Base-by-base conservation (phyloP, 2,113 vertebrate species). In the Xyliphius kryptos region DNA sequence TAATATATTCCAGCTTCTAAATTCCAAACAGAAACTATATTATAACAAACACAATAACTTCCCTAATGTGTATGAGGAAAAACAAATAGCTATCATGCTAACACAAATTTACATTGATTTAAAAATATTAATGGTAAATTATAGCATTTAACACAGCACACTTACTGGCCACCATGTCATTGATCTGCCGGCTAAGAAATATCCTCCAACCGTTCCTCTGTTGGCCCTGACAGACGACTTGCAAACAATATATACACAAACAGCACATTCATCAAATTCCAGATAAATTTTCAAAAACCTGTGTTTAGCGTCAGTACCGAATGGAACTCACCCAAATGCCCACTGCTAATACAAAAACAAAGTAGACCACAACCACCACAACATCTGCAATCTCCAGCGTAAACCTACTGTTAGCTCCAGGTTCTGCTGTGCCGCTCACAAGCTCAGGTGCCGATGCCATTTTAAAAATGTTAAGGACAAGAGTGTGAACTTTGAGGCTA, bases 91-190 rank as follows among this genome's bases (percentile, higher is more conserved):
- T n/a, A n/a, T n/a, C n/a, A n/a, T n/a, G n/a, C n/a, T n/a, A n/a
- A n/a, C n/a, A n/a, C n/a, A n/a, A n/a, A n/a, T n/a, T n/a, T n/a
- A n/a, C n/a, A n/a, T n/a, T n/a, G n/a, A n/a, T n/a, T n/a, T n/a
- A n/a, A n/a, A n/a, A n/a, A n/a, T n/a, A n/a, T n/a, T n/a, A n/a
- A n/a, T n/a, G n/a, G n/a, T n/a, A n/a, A n/a, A n/a, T n/a, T n/a
- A n/a, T n/a, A n/a, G n/a, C n/a, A n/a, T n/a, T n/a, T n/a, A n/a
- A n/a, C n/a, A n/a, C n/a, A n/a, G n/a, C n/a, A 94, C 93, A 96
- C n/a, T n/a, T 67, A 97, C 95, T 50, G 93, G 93, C 89, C 88
- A 92, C 95, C 95, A 98, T 8, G 86, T 91, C 93, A 97, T 97
- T 49, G 91, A 90, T 74, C 87, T 82, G 19, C 93, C 93, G 0